Evolutionary conservation across 2,888 invertebrate genomes (phyloP).

Genomic region (Hymenopus coronatus): DNA sequence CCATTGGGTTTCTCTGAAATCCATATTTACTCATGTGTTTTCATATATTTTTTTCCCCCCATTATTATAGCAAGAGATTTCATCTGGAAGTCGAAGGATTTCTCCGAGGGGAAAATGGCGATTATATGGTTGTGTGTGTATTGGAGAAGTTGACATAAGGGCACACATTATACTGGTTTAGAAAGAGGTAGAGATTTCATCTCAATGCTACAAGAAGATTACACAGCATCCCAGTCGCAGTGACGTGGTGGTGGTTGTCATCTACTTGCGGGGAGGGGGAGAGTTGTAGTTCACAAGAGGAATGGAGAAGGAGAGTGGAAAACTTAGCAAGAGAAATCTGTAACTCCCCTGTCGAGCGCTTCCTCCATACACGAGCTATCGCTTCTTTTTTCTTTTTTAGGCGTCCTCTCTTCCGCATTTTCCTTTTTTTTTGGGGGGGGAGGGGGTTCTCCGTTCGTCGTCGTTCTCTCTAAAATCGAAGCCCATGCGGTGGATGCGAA

Average conservation of each 20-base stretch:
- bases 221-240: not conserved
- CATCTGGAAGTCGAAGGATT: not conserved
- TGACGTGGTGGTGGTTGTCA: not conserved
- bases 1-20: not conserved
- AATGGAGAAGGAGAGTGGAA: not conserved
- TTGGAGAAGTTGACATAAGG: not conserved
- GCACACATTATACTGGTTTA: not conserved
- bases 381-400: not conserved
- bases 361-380: not conserved
- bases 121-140: not conserved
- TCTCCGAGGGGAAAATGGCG: not conserved
- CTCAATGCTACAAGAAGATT: conserved; percentile 5
- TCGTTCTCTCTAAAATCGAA: not conserved
- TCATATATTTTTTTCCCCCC: not conserved
- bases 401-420: not conserved
- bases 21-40: not conserved
- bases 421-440: not conserved
- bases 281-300: not conserved
- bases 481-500: not conserved
- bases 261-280: not conserved
- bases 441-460: not conserved
- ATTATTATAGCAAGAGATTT: not conserved
- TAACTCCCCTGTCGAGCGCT: not conserved
- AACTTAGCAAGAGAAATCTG: not conserved
- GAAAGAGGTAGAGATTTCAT: not conserved